Evolutionary conservation across 1,140 invertebrate genomes (phyloP).

Genomic region (Rhynchophorus ferrugineus): DNA sequence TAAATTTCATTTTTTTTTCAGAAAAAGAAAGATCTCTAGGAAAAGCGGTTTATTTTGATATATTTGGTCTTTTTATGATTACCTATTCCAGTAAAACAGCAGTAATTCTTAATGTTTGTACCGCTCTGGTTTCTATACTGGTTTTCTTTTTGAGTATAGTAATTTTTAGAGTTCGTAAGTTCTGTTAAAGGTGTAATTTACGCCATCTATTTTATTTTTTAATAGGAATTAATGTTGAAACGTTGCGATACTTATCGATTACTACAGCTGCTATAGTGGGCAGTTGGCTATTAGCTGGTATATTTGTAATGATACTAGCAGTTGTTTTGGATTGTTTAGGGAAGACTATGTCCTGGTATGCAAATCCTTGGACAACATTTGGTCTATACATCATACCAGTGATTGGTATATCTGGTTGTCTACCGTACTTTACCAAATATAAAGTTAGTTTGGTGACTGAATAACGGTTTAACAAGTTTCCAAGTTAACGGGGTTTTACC

Average conservation of each 20-base stretch:
- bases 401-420: constrained; percentile 15
- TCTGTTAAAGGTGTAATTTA: background rate
- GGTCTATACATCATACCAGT: constrained; percentile 33
- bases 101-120: background rate
- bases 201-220: constrained; percentile 1
- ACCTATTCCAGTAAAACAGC: background rate
- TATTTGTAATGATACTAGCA: constrained; percentile 9
- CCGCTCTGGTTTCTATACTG: background rate
- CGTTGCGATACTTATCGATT: background rate
- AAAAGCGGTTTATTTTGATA: constrained; percentile 1
- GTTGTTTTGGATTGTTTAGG: constrained; percentile 22
- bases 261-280: constrained; percentile 13
- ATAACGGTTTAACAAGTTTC: background rate
- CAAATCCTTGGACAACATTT: constrained; percentile 27
- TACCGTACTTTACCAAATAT: constrained; percentile 11
- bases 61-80: constrained; percentile 1
- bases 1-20: background rate
- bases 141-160: background rate
- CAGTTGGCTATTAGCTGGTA: constrained; percentile 13
- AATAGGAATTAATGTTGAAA: background rate
- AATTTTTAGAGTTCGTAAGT: constrained; percentile 1
- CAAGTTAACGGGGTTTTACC: background rate
- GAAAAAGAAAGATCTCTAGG: background rate
- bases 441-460: constrained; percentile 9
- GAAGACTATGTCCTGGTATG: constrained; percentile 30